These are phyloP conservation scores for Neoarius graeffei DNA, from an alignment of 2,113 vertebrate genomes.

Conservation along the genomic window DNA sequence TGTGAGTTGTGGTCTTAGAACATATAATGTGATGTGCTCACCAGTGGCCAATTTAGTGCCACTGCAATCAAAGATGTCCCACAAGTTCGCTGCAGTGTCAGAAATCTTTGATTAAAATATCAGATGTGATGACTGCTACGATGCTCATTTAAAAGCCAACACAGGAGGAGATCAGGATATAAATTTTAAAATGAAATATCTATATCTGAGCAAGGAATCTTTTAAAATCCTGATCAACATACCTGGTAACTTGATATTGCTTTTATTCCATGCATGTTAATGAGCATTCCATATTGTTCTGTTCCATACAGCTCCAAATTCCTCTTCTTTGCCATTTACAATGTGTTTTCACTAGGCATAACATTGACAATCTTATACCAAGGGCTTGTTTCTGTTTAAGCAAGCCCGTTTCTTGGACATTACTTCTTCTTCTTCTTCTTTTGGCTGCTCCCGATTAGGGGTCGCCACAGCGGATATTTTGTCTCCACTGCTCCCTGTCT, in stretches of 20 bases:
- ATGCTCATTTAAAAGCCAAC: not conserved
- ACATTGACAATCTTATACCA: not conserved
- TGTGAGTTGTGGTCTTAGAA: not conserved
- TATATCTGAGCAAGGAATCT: not conserved
- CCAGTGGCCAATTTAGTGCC: not conserved
- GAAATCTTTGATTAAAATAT: not conserved
- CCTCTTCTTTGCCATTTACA: not conserved
- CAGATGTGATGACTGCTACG: not conserved
- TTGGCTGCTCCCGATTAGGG: too few relatives aligned
- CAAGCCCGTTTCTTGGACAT: not conserved
- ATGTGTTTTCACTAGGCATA: not conserved
- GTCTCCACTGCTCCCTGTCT: too few relatives aligned
- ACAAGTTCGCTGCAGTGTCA: not conserved
- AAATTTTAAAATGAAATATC: not conserved
- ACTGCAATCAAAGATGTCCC: not conserved
- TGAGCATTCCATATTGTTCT: not conserved
- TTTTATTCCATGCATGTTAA: not conserved
- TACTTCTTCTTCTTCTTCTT: too few relatives aligned
- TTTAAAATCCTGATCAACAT: not conserved
- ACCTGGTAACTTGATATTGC: not conserved
- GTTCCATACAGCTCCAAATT: not conserved
- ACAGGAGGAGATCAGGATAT: not conserved
- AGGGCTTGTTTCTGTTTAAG: not conserved
- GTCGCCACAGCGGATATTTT: too few relatives aligned
- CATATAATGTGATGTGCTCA: not conserved